Conservation (phyloP, 1,140 invertebrate genomes). For the Lepidurus couesii region DNA sequence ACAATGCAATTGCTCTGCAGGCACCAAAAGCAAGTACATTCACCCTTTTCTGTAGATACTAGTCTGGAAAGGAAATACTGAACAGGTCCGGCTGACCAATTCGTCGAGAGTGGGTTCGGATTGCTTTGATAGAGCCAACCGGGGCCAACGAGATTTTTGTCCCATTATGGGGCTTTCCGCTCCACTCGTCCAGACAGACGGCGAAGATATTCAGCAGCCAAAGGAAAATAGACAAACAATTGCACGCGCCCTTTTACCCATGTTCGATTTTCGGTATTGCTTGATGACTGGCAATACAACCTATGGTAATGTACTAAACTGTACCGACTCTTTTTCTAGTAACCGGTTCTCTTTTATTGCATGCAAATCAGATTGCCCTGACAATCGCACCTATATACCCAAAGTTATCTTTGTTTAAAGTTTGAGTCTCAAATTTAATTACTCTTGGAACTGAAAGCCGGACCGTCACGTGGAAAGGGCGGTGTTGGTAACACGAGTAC, state of each 20-base stretch:
- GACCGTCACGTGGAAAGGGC: too few relatives aligned
- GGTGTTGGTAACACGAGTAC: background rate
- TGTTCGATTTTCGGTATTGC: background rate
- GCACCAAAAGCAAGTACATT: background rate
- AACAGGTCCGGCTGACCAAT: background rate
- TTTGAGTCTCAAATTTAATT: constrained; percentile 1
- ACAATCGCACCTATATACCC: background rate
- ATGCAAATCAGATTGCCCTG: background rate
- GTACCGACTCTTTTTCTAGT: background rate
- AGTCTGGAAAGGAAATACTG: background rate
- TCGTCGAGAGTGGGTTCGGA: too few relatives aligned
- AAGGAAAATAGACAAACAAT: background rate
- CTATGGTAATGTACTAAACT: background rate
- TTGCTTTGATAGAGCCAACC: too few relatives aligned
- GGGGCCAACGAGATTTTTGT: too few relatives aligned
- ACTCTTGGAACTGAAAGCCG: background rate
- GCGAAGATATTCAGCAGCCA: background rate
- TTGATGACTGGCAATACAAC: too few relatives aligned
- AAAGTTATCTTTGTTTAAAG: background rate
- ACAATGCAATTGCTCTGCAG: background rate
- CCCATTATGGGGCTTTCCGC: too few relatives aligned
- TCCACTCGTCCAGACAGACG: background rate
- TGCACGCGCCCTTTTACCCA: background rate
- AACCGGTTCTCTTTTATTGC: constrained; percentile 1
- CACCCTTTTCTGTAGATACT: background rate